phyloP scores from a whole-genome alignment of 2,888 invertebrate genomes.

The Pollenia amentaria region DNA sequence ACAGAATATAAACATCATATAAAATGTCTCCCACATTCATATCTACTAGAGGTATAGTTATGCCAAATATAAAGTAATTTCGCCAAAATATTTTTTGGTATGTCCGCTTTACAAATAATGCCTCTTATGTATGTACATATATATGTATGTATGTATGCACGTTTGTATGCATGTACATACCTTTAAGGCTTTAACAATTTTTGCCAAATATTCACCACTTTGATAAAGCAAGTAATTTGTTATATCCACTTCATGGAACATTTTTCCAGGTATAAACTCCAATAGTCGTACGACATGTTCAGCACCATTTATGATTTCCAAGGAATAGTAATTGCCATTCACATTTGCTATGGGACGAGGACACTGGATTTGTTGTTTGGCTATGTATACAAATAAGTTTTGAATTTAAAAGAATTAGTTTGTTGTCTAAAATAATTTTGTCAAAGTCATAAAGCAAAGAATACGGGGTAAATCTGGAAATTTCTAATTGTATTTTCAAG shows the following conservation, averaged over 20 bases:
- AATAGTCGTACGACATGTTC: conserved; percentile 90
- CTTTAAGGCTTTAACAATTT: conserved; percentile 88
- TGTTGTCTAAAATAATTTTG: too few species aligned
- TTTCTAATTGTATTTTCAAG: too few species aligned
- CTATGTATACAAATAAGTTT: conserved; percentile 82
- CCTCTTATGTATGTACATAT: too few species aligned
- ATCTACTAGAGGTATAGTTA: too few species aligned
- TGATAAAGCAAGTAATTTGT: conserved; percentile 88
- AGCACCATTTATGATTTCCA: conserved; percentile 85
- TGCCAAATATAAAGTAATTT: too few species aligned
- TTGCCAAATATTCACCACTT: conserved; percentile 90
- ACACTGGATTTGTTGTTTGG: conserved; percentile 87
- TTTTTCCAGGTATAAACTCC: conserved; percentile 90
- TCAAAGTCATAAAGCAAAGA: too few species aligned
- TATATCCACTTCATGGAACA: conserved; percentile 87
- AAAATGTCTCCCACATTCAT: too few species aligned
- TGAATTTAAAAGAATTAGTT: not conserved
- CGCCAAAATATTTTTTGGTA: too few species aligned
- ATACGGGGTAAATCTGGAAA: too few species aligned
- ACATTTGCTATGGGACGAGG: conserved; percentile 90
- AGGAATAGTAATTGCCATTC: conserved; percentile 87
- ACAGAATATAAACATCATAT: too few species aligned
- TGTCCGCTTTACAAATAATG: too few species aligned
- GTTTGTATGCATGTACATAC: conserved; percentile 87
- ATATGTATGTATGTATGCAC: not conserved